phyloP scores from a whole-genome alignment of 1,140 invertebrate species.

The Myzus persicae region DNA sequence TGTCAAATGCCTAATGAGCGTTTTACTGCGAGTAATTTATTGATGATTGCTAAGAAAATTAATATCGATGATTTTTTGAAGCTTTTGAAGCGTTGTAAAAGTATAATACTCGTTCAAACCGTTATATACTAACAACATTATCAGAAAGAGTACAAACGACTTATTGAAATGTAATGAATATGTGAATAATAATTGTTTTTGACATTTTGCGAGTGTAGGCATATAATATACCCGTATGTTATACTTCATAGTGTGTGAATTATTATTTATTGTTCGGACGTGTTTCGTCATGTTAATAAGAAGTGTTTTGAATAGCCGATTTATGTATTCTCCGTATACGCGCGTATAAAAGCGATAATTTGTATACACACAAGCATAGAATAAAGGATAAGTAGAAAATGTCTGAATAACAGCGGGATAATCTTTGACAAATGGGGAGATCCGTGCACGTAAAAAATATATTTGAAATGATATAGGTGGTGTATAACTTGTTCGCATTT shows the following conservation, averaged over 20 bases:
- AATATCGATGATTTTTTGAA: neutral
- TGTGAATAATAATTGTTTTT: neutral
- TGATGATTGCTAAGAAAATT: neutral
- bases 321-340: neutral
- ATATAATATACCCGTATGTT: neutral
- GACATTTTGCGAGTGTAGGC: neutral
- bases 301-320: neutral
- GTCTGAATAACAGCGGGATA: neutral
- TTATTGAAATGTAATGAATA: neutral
- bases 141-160: neutral
- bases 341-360: neutral
- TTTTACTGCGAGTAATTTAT: neutral
- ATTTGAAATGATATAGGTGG: neutral
- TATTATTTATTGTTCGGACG: neutral
- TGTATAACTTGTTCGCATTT: neutral
- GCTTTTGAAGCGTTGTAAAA: neutral
- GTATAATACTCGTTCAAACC: neutral
- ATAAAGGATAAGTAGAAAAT: neutral
- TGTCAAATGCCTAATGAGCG: neutral
- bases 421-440: conserved; percentile 20
- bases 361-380: neutral
- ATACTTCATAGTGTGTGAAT: neutral
- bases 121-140: neutral
- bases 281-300: conserved; percentile 19
- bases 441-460: neutral